Conservation (phyloP, 1,140 invertebrate genomes). For the Tetramorium alpestre region DNA sequence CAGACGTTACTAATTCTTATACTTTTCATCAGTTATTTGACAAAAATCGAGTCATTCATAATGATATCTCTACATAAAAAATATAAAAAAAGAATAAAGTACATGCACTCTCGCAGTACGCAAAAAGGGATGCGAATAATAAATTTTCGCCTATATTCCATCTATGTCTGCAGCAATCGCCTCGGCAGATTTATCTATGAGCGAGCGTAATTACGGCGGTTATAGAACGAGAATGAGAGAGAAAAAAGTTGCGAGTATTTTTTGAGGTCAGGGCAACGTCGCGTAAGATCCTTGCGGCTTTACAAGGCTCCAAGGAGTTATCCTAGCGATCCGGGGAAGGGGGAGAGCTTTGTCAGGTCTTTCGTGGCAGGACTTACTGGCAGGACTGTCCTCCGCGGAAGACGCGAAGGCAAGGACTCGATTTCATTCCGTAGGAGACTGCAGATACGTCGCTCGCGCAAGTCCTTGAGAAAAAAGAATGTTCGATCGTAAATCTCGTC, state of each 20-base stretch:
- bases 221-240: background rate
- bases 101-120: background rate
- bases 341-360: constrained; percentile 62
- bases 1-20: background rate
- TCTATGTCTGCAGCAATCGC: background rate
- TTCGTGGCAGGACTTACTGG: constrained; percentile 45
- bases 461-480: constrained; percentile 33
- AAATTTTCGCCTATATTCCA: background rate
- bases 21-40: background rate
- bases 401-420: constrained; percentile 24
- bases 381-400: constrained; percentile 12
- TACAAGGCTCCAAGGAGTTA: constrained; percentile 67
- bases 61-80: background rate
- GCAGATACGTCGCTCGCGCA: background rate
- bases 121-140: background rate
- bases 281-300: constrained; percentile 78
- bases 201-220: background rate
- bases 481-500: constrained; percentile 30
- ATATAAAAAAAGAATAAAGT: background rate
- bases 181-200: constrained; percentile 28
- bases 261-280: constrained; percentile 83
- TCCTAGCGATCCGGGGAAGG: constrained; percentile 21
- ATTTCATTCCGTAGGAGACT: background rate
- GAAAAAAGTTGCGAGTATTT: constrained; percentile 60
- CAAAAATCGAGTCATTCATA: background rate